Evolutionary conservation across 2,797 vertebrate species (phyloP).

Genomic region (Petrocephalus sullivani): DNA sequence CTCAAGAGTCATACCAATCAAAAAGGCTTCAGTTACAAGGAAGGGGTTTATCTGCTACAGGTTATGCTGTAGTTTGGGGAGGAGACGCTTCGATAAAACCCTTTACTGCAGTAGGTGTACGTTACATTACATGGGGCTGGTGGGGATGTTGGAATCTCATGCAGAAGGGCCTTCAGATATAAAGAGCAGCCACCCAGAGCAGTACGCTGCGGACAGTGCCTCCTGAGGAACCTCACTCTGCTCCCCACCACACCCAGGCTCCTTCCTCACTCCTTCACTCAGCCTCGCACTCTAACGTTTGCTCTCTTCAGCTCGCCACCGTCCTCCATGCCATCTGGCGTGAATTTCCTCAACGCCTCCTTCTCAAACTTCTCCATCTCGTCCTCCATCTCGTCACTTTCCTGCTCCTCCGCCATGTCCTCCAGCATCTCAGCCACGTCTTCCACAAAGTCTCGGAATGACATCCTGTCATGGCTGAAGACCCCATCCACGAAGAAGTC

Average conservation of each 20-base stretch:
- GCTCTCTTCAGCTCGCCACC: slow-evolving; percentile 48
- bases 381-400: slow-evolving; percentile 42
- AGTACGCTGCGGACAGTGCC: not conserved
- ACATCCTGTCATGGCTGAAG: slow-evolving; percentile 75
- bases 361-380: slow-evolving; percentile 64
- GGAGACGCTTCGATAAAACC: not conserved
- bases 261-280: slow-evolving; percentile 29
- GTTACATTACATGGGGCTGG: not conserved
- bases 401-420: slow-evolving; percentile 64
- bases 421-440: slow-evolving; percentile 81
- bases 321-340: slow-evolving; percentile 33
- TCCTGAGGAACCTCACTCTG: not conserved
- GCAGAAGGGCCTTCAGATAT: not conserved
- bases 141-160: not conserved
- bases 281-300: slow-evolving; percentile 45
- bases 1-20: not conserved
- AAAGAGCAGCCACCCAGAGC: not conserved
- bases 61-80: not conserved
- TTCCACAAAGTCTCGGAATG: slow-evolving; percentile 77
- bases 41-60: not conserved
- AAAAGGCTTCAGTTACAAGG: no score
- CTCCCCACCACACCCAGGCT: not conserved
- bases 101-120: not conserved
- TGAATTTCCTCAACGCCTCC: slow-evolving; percentile 60
- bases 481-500: slow-evolving; percentile 70